Base-by-base conservation (phyloP, 92 coral and sea anemone species). In the Galaxea fascicularis region DNA sequence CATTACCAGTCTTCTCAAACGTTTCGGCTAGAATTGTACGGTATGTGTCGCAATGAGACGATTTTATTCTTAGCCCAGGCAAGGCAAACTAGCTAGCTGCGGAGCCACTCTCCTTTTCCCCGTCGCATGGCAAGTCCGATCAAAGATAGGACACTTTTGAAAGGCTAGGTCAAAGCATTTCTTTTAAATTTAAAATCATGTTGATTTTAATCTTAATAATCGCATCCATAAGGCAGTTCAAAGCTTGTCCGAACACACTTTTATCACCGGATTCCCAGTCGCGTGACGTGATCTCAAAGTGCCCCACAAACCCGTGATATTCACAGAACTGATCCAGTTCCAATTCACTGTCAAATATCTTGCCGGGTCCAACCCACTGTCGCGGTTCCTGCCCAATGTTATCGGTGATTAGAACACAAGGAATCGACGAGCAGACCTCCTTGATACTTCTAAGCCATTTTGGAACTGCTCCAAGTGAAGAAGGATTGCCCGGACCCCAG, bases 231-330 rank as follows among this genome's bases (percentile, higher is more conserved):
- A 83, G 87, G 22, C 80, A 35, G 29, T 75, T 60, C 47, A 93
- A 82, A 58, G 94, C 96, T 90, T 76, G 93, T 7, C 94, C 94
- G 56, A 93, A 90, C 31, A 85, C 83, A 62, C 94, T 90, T 16
- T 84, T 73, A 31, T 90, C 93, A 0, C 96, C 96, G 7, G 92
- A 54, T 45, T 78, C 84, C 92, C 90, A 84, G 53, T 80, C 94
- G 30, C 96, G 89, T 15, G 89, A 70, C 21, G 78, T 35, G 90
- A 93, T 87, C 80, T 93, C 96, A 56, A 90, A 93, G 88, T 93
- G 91, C 8, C 76, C 76, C 56, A 84, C 66, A 72, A 93, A 87
- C 24, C 82, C 90, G 71, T 93, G 85, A 41, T 87, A 76, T 16
- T 68, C 45, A 70, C 94, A 90, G 83, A 93, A 90, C 62, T 79